These are phyloP conservation scores for Allophyes oxyacanthae DNA, from an alignment of 2,888 invertebrate species.

Conservation along the genomic window DNA sequence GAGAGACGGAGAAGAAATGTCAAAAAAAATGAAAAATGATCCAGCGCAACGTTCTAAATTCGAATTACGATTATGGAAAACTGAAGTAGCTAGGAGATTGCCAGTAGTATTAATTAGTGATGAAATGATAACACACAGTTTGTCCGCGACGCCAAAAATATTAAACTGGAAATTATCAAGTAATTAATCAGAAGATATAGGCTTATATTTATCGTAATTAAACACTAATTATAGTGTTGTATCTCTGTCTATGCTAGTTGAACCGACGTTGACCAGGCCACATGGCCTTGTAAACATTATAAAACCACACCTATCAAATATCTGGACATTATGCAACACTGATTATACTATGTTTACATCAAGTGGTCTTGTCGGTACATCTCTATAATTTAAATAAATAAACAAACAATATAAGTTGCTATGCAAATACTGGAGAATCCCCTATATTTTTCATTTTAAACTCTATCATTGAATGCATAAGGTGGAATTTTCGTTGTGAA, in stretches of 20 bases:
- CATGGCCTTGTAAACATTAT: slow-evolving; percentile 36
- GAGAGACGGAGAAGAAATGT: too few relatives aligned
- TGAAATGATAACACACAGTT: too few relatives aligned
- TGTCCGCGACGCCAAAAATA: too few relatives aligned
- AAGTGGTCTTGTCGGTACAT: slow-evolving; percentile 18
- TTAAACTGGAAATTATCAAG: too few relatives aligned
- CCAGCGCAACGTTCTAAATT: too few relatives aligned
- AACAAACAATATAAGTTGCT: slow-evolving; percentile 29
- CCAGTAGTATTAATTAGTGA: too few relatives aligned
- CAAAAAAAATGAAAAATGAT: too few relatives aligned
- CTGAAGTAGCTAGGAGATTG: too few relatives aligned
- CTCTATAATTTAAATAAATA: slow-evolving; percentile 30
- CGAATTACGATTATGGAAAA: too few relatives aligned
- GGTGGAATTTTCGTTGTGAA: slow-evolving; percentile 1
- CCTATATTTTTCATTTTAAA: neutral
- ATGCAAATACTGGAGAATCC: slow-evolving; percentile 15
- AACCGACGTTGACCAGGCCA: slow-evolving; percentile 4
- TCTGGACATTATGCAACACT: slow-evolving; percentile 34
- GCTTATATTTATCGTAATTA: too few relatives aligned
- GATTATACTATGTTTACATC: slow-evolving; percentile 25
- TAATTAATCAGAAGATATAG: too few relatives aligned
- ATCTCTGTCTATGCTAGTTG: neutral
- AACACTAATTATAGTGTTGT: neutral
- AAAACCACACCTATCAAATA: slow-evolving; percentile 39
- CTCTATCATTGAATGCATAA: neutral